A percentile compares a stretch with the other conserved stretches of the same genome.
Conservation (phyloP, 1,140 invertebrate species). For the Pissodes strobi region DNA sequence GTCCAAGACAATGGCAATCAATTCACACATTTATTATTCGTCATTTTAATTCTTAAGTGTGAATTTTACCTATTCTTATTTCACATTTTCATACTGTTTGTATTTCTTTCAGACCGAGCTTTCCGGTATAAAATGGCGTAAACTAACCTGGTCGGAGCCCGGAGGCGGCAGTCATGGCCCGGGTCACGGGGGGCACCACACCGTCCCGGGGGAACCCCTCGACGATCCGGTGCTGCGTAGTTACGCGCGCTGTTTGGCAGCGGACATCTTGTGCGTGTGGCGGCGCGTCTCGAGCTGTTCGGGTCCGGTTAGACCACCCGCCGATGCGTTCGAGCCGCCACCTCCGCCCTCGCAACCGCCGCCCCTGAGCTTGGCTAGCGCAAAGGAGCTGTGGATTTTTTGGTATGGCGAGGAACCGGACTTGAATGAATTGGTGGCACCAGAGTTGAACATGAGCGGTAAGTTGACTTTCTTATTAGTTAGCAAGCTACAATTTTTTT, state of each 20-base stretch:
- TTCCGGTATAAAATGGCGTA: constrained; percentile 99
- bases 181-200: constrained; percentile 50
- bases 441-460: constrained; percentile 65
- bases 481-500: not conserved
- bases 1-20: too few species aligned
- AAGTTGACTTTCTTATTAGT: constrained; percentile 46
- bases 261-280: constrained; percentile 96
- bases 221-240: constrained; percentile 92
- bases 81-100: constrained; percentile 26
- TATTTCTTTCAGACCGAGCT: constrained; percentile 85
- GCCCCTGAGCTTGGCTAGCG: constrained; percentile 74
- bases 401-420: constrained; percentile 98
- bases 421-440: constrained; percentile 78
- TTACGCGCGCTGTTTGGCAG: constrained; percentile 90
- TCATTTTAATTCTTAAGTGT: too few species aligned
- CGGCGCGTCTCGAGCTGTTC: constrained; percentile 68
- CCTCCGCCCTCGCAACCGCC: constrained; percentile 61
- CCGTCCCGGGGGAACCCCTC: constrained; percentile 69
- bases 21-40: too few species aligned
- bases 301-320: constrained; percentile 59
- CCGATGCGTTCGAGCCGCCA: constrained; percentile 66
- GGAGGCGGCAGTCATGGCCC: constrained; percentile 56
- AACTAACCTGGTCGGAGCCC: constrained; percentile 80
- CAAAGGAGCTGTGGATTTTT: constrained; percentile 98
- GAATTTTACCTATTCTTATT: too few species aligned